phyloP scores from a whole-genome alignment of 2,888 invertebrate genomes.

The Standfussiana lucernea region DNA sequence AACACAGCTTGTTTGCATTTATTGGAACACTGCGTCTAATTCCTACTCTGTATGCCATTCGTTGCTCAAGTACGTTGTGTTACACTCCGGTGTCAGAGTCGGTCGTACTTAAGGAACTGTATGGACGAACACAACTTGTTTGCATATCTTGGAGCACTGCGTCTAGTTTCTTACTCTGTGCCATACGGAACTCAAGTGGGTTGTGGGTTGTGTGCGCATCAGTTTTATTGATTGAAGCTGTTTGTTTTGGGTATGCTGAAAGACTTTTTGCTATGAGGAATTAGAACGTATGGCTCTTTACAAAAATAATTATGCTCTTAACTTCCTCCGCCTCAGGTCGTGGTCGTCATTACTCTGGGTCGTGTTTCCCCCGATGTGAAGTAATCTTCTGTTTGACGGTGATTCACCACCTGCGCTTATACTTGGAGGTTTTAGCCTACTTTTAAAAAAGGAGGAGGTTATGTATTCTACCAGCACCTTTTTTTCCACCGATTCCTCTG shows the following conservation, averaged over 20 bases:
- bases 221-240: slow-evolving; percentile 41
- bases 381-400: background rate
- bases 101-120: slow-evolving; percentile 62
- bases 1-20: background rate
- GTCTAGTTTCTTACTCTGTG: slow-evolving; percentile 60
- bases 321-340: background rate
- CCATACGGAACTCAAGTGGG: slow-evolving; percentile 46
- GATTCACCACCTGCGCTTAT: background rate
- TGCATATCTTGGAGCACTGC: slow-evolving; percentile 65
- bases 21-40: background rate
- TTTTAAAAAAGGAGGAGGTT: too few relatives aligned
- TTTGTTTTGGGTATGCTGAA: background rate
- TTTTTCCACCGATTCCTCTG: too few relatives aligned
- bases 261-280: background rate
- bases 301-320: background rate
- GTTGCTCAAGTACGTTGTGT: background rate
- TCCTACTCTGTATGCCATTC: background rate
- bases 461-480: too few relatives aligned
- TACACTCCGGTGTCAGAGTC: slow-evolving; percentile 52
- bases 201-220: slow-evolving; percentile 30
- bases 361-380: background rate
- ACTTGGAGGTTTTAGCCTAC: too few relatives aligned
- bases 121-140: slow-evolving; percentile 69
- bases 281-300: background rate
- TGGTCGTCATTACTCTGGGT: background rate